A percentile compares a stretch with the other conserved stretches of the same genome.
Evolutionary conservation across 1,140 invertebrate species (phyloP).

Genomic region (Caenorhabditis remanei): DNA sequence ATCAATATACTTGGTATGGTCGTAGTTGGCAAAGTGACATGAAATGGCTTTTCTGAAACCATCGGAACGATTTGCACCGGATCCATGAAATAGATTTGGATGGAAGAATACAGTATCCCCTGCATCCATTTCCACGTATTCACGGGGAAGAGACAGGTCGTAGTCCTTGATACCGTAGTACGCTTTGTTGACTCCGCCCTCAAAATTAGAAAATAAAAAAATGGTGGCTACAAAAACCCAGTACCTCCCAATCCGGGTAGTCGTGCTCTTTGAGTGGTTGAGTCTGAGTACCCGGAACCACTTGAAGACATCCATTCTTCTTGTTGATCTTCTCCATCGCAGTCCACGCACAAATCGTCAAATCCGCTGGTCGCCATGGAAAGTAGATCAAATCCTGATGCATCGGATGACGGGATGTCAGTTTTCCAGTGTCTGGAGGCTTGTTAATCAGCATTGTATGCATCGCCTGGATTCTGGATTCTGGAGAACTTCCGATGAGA

Average conservation of each 20-base stretch:
- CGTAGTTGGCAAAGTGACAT: slow-evolving; percentile 85
- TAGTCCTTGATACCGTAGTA: slow-evolving; percentile 86
- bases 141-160: slow-evolving; percentile 79
- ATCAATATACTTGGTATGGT: slow-evolving; percentile 81
- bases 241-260: slow-evolving; percentile 83
- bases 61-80: slow-evolving; percentile 85
- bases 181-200: slow-evolving; percentile 84
- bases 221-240: too few species aligned
- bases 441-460: slow-evolving; percentile 80
- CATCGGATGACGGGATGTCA: slow-evolving; percentile 84
- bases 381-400: slow-evolving; percentile 82
- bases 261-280: slow-evolving; percentile 83
- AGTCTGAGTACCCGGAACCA: slow-evolving; percentile 86
- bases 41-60: slow-evolving; percentile 84
- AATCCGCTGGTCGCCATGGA: slow-evolving; percentile 79
- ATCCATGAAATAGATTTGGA: slow-evolving; percentile 89
- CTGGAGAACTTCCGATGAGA: slow-evolving; percentile 84
- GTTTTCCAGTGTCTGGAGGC: slow-evolving; percentile 80
- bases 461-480: slow-evolving; percentile 79
- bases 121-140: slow-evolving; percentile 85
- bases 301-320: slow-evolving; percentile 89
- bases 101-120: slow-evolving; percentile 93
- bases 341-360: slow-evolving; percentile 80
- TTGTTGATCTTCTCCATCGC: slow-evolving; percentile 79
- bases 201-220: too few species aligned